Percentiles rank a stretch among this genome's conserved stretches.
phyloP scores from a whole-genome alignment of 2,113 vertebrate genomes.

The Marmota flaviventris region DNA sequence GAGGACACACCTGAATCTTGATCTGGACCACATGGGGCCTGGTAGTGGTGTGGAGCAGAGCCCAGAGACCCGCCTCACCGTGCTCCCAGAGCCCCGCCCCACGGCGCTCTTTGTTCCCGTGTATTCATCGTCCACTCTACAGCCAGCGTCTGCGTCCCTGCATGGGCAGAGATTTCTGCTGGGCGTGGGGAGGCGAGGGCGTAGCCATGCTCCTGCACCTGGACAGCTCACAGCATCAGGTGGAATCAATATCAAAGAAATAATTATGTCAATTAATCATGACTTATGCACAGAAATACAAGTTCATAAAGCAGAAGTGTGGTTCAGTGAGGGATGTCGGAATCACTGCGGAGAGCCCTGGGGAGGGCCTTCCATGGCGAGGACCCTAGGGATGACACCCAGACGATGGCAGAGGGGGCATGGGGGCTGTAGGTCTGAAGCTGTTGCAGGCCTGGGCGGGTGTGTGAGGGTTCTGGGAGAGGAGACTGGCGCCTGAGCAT shows the following conservation, averaged over 20 bases:
- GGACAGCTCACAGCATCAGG: too few relatives aligned
- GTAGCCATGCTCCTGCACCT: fast-evolving
- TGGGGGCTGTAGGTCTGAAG: too few relatives aligned
- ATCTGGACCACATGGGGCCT: too few relatives aligned
- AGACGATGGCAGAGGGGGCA: background rate
- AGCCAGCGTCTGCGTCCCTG: too few relatives aligned
- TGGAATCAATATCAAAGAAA: too few relatives aligned
- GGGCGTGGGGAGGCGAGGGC: background rate
- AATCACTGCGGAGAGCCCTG: fast-evolving
- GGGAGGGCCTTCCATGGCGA: fast-evolving
- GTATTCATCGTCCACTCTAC: background rate
- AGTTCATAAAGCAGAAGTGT: background rate
- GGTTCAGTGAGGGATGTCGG: fast-evolving
- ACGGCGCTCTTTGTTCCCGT: background rate
- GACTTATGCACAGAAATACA: background rate
- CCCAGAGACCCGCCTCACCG: too few relatives aligned
- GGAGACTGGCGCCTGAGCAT: background rate
- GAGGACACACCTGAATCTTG: fast-evolving
- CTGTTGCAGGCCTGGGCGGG: fast-evolving
- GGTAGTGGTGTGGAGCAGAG: too few relatives aligned
- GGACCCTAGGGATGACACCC: too few relatives aligned
- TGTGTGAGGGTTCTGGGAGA: background rate
- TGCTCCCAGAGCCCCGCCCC: fast-evolving
- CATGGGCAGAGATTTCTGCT: too few relatives aligned
- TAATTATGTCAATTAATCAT: background rate